Evolutionary conservation across 2,113 vertebrate genomes (phyloP), one percentile per base, ranked within the genome.

Genomic region (Ctenodactylus gundi): DNA sequence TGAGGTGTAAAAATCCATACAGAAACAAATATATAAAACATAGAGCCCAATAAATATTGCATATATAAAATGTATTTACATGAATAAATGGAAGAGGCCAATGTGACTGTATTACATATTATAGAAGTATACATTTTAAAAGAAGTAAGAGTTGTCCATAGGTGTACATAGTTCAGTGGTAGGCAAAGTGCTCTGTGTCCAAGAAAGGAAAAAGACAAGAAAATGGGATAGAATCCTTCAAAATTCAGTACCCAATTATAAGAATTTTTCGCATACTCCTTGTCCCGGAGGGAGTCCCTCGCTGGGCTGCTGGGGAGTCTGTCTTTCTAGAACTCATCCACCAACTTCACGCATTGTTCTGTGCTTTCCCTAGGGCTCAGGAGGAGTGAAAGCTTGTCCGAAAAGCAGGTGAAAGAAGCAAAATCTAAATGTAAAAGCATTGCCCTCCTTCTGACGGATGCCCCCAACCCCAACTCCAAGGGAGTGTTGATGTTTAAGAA

Each of bases 351-450:
- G 14, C 51, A 39, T 6, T 7, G n/a, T 46, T 97, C 95, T 91
- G 15, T 97, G 41, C 93, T 90, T 95, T 91, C 96, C 94, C 83
- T 1, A 99, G 99, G 99, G 97, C 99, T 99, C 97, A 98, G 99
- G 87, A 98, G 99, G 91, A 99, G 99, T 20, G 99, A 99, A 97
- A 99, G 99, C 94, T 98, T 99, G 64, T 99, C 99, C 0, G 99
- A 99, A 96, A 99, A 99, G 98, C 99, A 99, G 97, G 98, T 99
- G 96, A 99, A 99, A 96, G 99, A 99, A 98, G 99, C 99, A 76
- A 99, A 99, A 97, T 99, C 99, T 98, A 99, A 99, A 99, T 99
- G 99, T 98, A 99, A 99, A 97, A 99, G 99, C 90, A 99, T 99
- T 94, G 99, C 99, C 57, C 98, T 99, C 36, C 99, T 99, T 86